Conservation (phyloP, 2,797 vertebrate species). For the Poeciliopsis turneri region DNA sequence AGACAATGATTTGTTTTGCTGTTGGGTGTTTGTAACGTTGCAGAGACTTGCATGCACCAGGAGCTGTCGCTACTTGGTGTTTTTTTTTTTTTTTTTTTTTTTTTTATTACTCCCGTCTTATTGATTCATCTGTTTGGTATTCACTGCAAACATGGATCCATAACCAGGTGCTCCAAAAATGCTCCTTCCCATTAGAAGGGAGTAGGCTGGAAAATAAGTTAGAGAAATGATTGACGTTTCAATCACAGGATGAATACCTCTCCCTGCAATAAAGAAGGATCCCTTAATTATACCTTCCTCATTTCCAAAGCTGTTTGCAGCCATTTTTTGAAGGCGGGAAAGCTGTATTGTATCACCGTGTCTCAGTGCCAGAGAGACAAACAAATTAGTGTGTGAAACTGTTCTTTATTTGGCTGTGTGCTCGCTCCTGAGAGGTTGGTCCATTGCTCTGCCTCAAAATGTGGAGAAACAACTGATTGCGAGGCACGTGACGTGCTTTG, state of each 20-base stretch:
- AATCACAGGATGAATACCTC: constrained; percentile 32
- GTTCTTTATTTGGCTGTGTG: constrained; percentile 49
- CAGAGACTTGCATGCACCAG: constrained; percentile 1
- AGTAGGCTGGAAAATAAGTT: constrained; percentile 39
- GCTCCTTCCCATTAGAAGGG: constrained; percentile 20
- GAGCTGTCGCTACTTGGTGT: constrained; percentile 1
- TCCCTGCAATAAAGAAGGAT: constrained; percentile 22
- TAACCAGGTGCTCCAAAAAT: constrained; percentile 32
- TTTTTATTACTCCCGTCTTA: constrained; percentile 25
- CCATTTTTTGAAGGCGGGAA: constrained; percentile 39
- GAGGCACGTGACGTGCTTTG: constrained; percentile 41
- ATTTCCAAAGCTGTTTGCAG: constrained; percentile 41
- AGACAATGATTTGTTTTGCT: constrained; percentile 9
- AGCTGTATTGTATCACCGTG: constrained; percentile 38
- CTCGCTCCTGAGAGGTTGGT: constrained; percentile 44
- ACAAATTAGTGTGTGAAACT: constrained; percentile 64
- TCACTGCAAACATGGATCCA: constrained; percentile 34
- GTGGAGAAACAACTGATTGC: constrained; percentile 48
- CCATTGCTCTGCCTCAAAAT: constrained; percentile 42
- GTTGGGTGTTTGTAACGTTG: not conserved
- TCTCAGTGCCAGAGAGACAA: constrained; percentile 52
- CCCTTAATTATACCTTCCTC: constrained; percentile 56
- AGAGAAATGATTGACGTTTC: constrained; percentile 39
- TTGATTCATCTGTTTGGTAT: constrained; percentile 41
- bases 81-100: too few relatives aligned